These are phyloP conservation scores for Aphodius sticticus DNA, from an alignment of 2,888 invertebrate genomes.

Conservation along the genomic window DNA sequence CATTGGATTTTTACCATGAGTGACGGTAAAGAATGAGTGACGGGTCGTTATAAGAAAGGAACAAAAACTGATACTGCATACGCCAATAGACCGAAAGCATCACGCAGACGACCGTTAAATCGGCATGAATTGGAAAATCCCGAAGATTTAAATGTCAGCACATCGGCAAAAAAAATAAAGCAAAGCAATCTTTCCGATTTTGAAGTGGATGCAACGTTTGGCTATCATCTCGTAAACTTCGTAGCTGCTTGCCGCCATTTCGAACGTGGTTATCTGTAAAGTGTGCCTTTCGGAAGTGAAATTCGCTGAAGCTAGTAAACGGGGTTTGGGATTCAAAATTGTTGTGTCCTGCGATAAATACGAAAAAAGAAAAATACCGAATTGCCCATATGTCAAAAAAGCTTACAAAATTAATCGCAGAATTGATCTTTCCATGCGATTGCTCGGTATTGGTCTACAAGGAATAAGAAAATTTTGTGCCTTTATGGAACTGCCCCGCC, in stretches of 20 bases:
- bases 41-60: conserved; percentile 11
- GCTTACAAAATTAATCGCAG: conserved; percentile 43
- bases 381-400: conserved; percentile 38
- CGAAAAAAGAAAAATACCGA: conserved; percentile 37
- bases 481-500: conserved; percentile 42
- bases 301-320: conserved; percentile 40
- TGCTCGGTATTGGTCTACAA: conserved; percentile 41
- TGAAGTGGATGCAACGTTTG: conserved; percentile 38
- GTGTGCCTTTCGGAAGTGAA: conserved; percentile 40
- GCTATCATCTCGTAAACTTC: conserved; percentile 42
- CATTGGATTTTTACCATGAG: conserved; percentile 14
- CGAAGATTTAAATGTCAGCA: conserved; percentile 31
- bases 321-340: conserved; percentile 41
- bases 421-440: conserved; percentile 42
- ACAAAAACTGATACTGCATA: conserved; percentile 13
- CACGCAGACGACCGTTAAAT: conserved; percentile 32
- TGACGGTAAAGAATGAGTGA: conserved; percentile 6
- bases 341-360: conserved; percentile 40
- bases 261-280: conserved; percentile 42
- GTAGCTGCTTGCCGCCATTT: conserved; percentile 40
- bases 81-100: conserved; percentile 14
- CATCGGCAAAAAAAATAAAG: conserved; percentile 40
- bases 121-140: conserved; percentile 35
- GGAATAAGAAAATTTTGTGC: conserved; percentile 42
- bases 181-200: conserved; percentile 33